Conservation (phyloP, 2,888 invertebrate species). For the Lissonota sp. region DNA sequence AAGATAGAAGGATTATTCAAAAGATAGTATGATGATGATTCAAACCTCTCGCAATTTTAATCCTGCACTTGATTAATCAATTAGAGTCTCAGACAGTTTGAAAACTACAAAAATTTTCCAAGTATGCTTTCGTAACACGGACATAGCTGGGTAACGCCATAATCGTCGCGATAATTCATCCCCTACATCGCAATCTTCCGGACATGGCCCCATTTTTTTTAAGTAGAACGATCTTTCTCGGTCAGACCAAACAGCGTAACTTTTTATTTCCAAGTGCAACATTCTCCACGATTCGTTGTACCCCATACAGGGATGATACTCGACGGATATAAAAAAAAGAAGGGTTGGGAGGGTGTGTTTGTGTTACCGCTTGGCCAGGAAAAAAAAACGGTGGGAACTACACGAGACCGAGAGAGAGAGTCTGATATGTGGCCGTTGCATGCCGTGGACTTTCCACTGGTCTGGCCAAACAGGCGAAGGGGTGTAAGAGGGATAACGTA, state of each 20-base stretch:
- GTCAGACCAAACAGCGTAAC: constrained; percentile 23
- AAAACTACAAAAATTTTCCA: background rate
- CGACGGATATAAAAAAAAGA: constrained; percentile 11
- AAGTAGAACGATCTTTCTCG: constrained; percentile 33
- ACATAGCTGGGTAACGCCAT: background rate
- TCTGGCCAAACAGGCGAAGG: constrained; percentile 10
- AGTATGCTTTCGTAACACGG: background rate
- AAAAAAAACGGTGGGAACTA: constrained; percentile 24
- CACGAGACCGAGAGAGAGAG: constrained; percentile 21
- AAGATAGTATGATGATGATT: background rate
- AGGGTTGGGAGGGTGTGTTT: background rate
- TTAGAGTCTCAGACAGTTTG: background rate
- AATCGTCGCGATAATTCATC: background rate
- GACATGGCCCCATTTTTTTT: constrained; percentile 1
- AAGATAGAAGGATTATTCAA: background rate
- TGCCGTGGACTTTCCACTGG: constrained; percentile 40
- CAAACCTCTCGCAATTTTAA: background rate
- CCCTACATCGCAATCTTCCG: background rate
- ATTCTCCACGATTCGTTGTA: constrained; percentile 1
- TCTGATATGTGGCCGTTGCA: constrained; percentile 56
- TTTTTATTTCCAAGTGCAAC: constrained; percentile 29
- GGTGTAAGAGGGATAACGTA: constrained; percentile 11
- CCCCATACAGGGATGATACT: constrained; percentile 21
- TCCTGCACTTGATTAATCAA: background rate
- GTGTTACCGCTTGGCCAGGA: constrained; percentile 12